Conservation (phyloP, 1,140 invertebrate genomes). For the Aricia agestis region DNA sequence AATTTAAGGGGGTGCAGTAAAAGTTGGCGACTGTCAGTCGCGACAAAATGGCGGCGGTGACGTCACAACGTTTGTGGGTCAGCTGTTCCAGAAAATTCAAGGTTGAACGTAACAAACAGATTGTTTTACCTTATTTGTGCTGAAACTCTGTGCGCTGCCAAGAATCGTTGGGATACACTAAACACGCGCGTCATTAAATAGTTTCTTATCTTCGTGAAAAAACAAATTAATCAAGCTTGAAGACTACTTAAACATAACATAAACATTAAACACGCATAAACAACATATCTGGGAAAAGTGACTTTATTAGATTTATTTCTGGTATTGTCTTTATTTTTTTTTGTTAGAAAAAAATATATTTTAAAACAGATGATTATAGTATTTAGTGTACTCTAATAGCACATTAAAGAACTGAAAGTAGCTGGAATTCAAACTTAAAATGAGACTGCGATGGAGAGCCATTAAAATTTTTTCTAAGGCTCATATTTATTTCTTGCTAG, state of each 20-base stretch:
- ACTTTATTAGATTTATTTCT: neutral
- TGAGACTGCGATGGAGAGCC: too few relatives aligned
- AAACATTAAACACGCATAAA: too few relatives aligned
- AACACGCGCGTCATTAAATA: neutral
- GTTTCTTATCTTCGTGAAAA: neutral
- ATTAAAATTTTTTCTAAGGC: too few relatives aligned
- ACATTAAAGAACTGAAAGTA: too few relatives aligned
- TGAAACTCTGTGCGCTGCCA: neutral
- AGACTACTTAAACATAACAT: too few relatives aligned
- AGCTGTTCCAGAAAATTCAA: constrained; percentile 31
- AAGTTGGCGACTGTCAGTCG: constrained; percentile 34
- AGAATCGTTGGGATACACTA: neutral
- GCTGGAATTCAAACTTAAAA: too few relatives aligned
- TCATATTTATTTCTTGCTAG: too few relatives aligned
- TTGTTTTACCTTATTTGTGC: neutral
- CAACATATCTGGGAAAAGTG: too few relatives aligned
- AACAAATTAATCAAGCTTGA: constrained; percentile 20
- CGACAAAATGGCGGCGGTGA: constrained; percentile 45
- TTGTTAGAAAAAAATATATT: too few relatives aligned
- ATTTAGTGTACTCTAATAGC: too few relatives aligned
- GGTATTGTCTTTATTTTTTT: too few relatives aligned
- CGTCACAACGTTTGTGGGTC: constrained; percentile 49
- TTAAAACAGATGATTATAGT: too few relatives aligned
- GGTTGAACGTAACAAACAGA: neutral
- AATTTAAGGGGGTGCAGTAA: constrained; percentile 23